phyloP scores from a whole-genome alignment of 2,888 invertebrate species.

The Habrosyne pyritoides region DNA sequence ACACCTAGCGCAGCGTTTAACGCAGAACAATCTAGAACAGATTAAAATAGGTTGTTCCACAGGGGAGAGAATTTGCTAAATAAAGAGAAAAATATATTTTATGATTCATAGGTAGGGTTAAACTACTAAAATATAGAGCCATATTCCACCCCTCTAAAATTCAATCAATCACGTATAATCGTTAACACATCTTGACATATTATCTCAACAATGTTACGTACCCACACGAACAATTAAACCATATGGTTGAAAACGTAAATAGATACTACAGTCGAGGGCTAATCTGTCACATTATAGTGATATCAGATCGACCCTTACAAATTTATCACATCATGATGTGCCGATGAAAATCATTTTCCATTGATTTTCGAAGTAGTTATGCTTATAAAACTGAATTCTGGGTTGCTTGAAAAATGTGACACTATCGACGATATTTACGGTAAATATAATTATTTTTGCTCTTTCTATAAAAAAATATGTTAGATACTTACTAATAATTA shows the following conservation, averaged over 20 bases:
- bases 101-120: too few relatives aligned
- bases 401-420: background rate
- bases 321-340: background rate
- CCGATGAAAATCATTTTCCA: background rate
- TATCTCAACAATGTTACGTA: conserved; percentile 8
- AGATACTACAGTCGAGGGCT: conserved; percentile 22
- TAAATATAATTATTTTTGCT: background rate
- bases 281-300: conserved; percentile 14
- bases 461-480: background rate
- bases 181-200: conserved; percentile 33
- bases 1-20: conserved; percentile 93
- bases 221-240: conserved; percentile 56
- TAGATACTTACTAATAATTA: background rate
- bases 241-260: conserved; percentile 42
- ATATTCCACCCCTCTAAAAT: conserved; percentile 22
- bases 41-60: conserved; percentile 16
- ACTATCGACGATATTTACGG: too few relatives aligned
- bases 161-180: conserved; percentile 47
- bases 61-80: conserved; percentile 15
- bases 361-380: background rate
- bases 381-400: background rate
- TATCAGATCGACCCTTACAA: background rate
- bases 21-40: conserved; percentile 91
- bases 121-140: conserved; percentile 14
- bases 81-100: too few relatives aligned